These are phyloP conservation scores for Otocyon megalotis DNA, from an alignment of 2,113 vertebrate genomes.

Conservation along the genomic window DNA sequence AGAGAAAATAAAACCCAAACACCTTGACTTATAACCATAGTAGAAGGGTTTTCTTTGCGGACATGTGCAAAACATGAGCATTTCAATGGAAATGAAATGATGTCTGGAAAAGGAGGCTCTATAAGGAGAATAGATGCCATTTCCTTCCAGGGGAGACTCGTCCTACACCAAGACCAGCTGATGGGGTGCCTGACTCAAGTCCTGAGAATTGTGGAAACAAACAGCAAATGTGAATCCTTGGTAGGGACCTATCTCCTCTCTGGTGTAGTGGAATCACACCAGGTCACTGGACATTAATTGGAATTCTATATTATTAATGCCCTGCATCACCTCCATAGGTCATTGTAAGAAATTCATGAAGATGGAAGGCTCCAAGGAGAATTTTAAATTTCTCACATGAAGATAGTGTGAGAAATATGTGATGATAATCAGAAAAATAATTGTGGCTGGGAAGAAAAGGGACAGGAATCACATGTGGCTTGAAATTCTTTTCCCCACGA, in stretches of 20 bases:
- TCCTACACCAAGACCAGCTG: neutral
- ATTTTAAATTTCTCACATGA: neutral
- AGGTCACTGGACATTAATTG: neutral
- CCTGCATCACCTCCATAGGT: neutral
- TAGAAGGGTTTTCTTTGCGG: neutral
- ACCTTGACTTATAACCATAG: neutral
- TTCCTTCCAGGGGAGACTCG: neutral
- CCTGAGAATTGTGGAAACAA: neutral
- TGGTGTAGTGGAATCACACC: neutral
- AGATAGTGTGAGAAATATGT: neutral
- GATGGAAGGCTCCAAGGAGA: neutral
- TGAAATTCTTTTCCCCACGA: neutral
- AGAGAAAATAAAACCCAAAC: conserved; percentile 18
- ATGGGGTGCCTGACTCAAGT: neutral
- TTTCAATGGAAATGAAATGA: neutral
- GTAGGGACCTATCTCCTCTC: neutral
- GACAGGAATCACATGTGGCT: rapidly evolving
- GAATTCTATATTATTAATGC: neutral
- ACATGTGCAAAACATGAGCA: neutral
- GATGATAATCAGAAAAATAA: neutral
- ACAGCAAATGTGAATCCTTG: neutral
- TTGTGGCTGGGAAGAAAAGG: neutral
- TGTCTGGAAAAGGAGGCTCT: neutral
- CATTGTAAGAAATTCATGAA: neutral
- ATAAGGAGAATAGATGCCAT: rapidly evolving